A percentile compares a stretch with the other conserved stretches of the same genome.
These are phyloP conservation scores for Borostomias antarcticus DNA, from an alignment of 2,797 vertebrate species.

Conservation along the genomic window DNA sequence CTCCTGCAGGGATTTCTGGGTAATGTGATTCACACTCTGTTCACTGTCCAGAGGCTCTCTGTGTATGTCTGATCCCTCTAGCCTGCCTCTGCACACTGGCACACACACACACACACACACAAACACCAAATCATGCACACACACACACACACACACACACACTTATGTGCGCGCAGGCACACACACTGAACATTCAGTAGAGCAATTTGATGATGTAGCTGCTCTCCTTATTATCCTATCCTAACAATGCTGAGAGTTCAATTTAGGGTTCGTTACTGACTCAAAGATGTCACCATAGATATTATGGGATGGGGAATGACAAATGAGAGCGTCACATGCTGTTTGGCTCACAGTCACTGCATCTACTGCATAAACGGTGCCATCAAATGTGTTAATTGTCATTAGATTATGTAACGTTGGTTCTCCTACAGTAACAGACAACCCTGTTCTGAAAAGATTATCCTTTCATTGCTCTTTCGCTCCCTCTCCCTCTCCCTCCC, in stretches of 20 bases:
- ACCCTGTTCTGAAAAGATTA: too few relatives aligned
- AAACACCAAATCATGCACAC: background rate
- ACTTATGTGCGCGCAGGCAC: background rate
- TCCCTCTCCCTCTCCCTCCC: background rate
- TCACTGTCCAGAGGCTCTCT: background rate
- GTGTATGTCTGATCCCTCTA: background rate
- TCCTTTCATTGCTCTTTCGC: background rate
- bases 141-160: slow-evolving; percentile 6
- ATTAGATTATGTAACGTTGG: background rate
- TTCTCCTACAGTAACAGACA: background rate
- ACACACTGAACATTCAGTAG: too few relatives aligned
- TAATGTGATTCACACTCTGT: slow-evolving; percentile 1
- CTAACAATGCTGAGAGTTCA: background rate
- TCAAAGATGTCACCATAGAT: background rate
- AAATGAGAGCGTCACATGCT: too few relatives aligned
- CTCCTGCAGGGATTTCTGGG: background rate
- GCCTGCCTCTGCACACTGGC: background rate
- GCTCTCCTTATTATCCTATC: too few relatives aligned
- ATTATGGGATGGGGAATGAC: background rate
- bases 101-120: slow-evolving; percentile 9
- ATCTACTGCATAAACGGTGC: background rate
- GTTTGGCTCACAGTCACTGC: background rate
- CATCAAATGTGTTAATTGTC: background rate
- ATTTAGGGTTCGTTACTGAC: background rate
- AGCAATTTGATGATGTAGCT: too few relatives aligned